phyloP scores from a whole-genome alignment of 2,888 invertebrate species.

The Glaucopsyche alexis region DNA sequence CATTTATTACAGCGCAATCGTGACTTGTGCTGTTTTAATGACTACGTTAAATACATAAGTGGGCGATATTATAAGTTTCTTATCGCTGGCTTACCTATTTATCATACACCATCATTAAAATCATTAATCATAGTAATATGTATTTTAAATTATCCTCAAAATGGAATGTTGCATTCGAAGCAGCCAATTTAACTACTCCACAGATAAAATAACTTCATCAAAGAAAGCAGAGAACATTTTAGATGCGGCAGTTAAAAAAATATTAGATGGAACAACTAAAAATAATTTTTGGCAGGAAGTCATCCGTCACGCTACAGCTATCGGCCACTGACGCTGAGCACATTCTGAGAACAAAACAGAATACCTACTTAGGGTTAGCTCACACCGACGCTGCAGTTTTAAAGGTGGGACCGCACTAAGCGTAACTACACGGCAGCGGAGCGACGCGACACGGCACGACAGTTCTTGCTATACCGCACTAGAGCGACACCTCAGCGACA shows the following conservation, averaged over 20 bases:
- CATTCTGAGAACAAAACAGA: constrained; percentile 58
- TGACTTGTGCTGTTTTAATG: constrained; percentile 29
- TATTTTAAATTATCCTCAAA: constrained; percentile 20
- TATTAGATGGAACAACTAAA: constrained; percentile 33
- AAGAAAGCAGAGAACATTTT: background rate
- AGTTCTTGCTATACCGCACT: no score
- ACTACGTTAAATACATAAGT: constrained; percentile 23
- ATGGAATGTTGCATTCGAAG: background rate
- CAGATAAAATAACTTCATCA: background rate
- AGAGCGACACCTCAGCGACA: no score
- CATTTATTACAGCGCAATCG: constrained; percentile 30
- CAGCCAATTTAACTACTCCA: background rate
- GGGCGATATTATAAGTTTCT: constrained; percentile 30
- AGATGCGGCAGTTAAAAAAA: constrained; percentile 32
- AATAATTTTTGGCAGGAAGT: constrained; percentile 61
- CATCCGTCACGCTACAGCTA: constrained; percentile 61
- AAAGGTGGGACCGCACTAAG: no score
- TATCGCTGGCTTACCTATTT: constrained; percentile 19
- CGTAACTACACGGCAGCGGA: no score
- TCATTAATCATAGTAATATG: background rate
- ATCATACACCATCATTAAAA: constrained; percentile 17
- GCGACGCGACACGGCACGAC: no score
- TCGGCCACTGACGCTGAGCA: constrained; percentile 51
- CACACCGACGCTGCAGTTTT: no score
- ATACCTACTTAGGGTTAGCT: no score